Conservation (phyloP, 2,113 vertebrate genomes). For the Takifugu bimaculatus region DNA sequence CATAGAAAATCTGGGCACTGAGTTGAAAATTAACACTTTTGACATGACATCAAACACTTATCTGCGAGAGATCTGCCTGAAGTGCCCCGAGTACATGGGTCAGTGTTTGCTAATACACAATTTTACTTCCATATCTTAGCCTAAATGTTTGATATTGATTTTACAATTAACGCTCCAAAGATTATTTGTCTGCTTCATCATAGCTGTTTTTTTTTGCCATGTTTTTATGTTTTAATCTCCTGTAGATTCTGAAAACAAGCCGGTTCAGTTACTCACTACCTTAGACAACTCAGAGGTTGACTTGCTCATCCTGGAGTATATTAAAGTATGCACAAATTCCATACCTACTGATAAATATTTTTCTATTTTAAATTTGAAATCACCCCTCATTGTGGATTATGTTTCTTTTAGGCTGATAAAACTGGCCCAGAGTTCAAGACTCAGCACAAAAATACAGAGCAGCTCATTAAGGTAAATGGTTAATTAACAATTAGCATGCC, state of each 20-base stretch:
- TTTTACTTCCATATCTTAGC: neutral
- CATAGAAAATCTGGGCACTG: constrained; percentile 86
- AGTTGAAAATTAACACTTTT: constrained; percentile 84
- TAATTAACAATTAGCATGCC: neutral
- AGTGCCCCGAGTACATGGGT: constrained; percentile 92
- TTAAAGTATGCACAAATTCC: constrained; percentile 74
- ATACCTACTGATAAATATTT: neutral
- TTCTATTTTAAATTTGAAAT: neutral
- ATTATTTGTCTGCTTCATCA: neutral
- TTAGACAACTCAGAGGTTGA: constrained; percentile 90
- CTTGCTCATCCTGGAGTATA: constrained; percentile 86
- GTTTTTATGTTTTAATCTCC: constrained; percentile 9
- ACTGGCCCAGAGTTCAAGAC: constrained; percentile 83
- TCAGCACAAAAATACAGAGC: constrained; percentile 82
- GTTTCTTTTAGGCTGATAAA: constrained; percentile 80
- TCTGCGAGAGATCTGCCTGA: constrained; percentile 88
- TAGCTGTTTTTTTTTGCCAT: neutral
- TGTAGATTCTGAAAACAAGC: constrained; percentile 84
- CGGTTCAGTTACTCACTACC: constrained; percentile 90
- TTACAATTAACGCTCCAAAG: too few species aligned
- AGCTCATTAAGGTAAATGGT: constrained; percentile 85
- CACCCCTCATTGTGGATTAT: neutral
- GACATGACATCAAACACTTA: constrained; percentile 88
- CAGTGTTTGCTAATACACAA: constrained; percentile 30
- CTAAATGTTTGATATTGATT: too few species aligned